Evolutionary conservation across 2,888 invertebrate genomes (phyloP), one percentile per base, ranked within the genome.

Genomic region (Crioceris asparagi): DNA sequence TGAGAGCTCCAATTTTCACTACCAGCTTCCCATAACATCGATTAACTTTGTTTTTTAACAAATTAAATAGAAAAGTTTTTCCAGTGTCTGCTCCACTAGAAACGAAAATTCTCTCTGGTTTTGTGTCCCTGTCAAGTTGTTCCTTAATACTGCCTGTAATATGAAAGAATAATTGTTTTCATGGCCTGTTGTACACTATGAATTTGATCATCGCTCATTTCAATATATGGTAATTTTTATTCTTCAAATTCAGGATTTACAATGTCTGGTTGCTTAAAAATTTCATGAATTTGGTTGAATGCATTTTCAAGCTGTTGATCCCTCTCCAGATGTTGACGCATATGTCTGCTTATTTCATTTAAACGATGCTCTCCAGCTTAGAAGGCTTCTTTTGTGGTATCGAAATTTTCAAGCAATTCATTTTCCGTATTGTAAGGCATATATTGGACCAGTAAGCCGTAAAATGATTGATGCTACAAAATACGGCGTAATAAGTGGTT

Each of bases 41-140:
- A 27, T 35, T 35, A 10, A 27, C 35, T 35, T 35, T 25, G 27
- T 35, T 35, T 19, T 35, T 35, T 25, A 35, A 27, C 16, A 35
- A 27, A 27, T 35, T 35, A 17, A 33, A 35, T 11, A 6, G 17
- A n/a, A n/a, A n/a, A n/a, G n/a, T n/a, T n/a, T n/a, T n/a, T n/a
- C n/a, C n/a, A n/a, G n/a, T n/a, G n/a, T n/a, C n/a, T n/a, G n/a
- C n/a, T 16, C 14, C 18, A 15, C 35, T 27, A 11, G 35, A 26
- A 15, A 35, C 18, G 27, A 26, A 35, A 17, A 35, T 16, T 17
- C 14, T 35, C 11, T 17, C 3, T 11, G 26, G 26, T 17, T 35
- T 18, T 3, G 7, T 6, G 27, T 29, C 6, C 15, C 17, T 17
- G n/a, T n/a, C n/a, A 27, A 35, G 26, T 17, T 35, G 35, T 3